Conservation (phyloP, 2,797 vertebrate genomes). For the Oryzias dopingdopingensis region DNA sequence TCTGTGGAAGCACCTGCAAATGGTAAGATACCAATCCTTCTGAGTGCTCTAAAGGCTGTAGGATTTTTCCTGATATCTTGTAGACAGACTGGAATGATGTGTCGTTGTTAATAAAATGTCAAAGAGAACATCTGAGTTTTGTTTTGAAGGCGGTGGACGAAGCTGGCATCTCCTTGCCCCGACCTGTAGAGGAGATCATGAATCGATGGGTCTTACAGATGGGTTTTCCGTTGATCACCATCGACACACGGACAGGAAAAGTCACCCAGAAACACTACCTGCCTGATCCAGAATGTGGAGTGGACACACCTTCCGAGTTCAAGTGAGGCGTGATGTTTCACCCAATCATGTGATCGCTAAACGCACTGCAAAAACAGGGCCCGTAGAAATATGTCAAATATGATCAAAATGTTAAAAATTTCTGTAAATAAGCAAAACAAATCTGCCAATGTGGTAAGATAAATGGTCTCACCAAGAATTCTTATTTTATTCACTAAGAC, state of each 20-base stretch:
- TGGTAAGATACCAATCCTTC: constrained; percentile 41
- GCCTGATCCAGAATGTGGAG: constrained; percentile 72
- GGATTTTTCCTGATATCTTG: too few relatives aligned
- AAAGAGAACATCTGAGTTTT: neutral
- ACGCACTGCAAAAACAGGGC: too few relatives aligned
- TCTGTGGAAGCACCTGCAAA: constrained; percentile 84
- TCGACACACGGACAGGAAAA: constrained; percentile 73
- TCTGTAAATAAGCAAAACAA: too few relatives aligned
- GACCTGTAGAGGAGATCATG: constrained; percentile 78
- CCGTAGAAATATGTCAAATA: too few relatives aligned
- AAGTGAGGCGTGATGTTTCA: constrained; percentile 69
- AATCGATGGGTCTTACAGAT: constrained; percentile 93
- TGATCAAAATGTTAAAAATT: too few relatives aligned
- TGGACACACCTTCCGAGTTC: constrained; percentile 78
- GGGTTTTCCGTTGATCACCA: constrained; percentile 89
- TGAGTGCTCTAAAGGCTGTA: rapidly evolving
- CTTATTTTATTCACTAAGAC: too few relatives aligned
- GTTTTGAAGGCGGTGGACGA: constrained; percentile 63
- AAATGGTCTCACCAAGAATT: too few relatives aligned
- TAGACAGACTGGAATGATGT: too few relatives aligned
- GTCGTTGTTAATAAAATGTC: too few relatives aligned
- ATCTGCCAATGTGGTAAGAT: too few relatives aligned
- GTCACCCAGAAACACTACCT: constrained; percentile 87
- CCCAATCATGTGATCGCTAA: neutral
- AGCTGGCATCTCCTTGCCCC: neutral